phyloP scores from a whole-genome alignment of 2,888 invertebrate genomes.

The Uloborus plumipes region DNA sequence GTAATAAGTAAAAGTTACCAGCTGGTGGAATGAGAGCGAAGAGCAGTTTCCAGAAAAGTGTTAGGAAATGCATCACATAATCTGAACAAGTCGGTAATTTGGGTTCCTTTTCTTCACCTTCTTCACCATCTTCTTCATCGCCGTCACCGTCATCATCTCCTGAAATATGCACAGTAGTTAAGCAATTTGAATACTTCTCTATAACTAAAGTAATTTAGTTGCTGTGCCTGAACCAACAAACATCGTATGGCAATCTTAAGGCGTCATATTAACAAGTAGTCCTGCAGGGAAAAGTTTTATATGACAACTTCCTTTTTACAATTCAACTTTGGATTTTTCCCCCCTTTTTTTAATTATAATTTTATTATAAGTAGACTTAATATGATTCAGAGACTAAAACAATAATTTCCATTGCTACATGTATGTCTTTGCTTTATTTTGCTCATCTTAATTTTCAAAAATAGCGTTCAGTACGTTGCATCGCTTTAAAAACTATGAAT shows the following conservation, averaged over 20 bases:
- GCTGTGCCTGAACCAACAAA: no score
- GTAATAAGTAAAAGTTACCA: conserved; percentile 75
- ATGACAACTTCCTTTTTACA: not conserved
- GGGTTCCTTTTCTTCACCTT: conserved; percentile 67
- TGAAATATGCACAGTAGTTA: not conserved
- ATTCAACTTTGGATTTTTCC: no score
- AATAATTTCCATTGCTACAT: no score
- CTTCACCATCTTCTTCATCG: conserved; percentile 72
- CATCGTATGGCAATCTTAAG: not conserved
- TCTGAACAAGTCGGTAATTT: conserved; percentile 88
- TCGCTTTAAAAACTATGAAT: no score
- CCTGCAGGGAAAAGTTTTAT: no score
- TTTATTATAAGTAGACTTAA: no score
- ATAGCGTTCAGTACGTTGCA: no score
- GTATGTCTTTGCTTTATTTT: no score
- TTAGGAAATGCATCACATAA: conserved; percentile 95
- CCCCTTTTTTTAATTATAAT: no score
- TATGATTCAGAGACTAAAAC: no score
- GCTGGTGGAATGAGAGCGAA: conserved; percentile 99
- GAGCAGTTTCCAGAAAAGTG: conserved; percentile 97
- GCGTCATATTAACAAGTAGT: not conserved
- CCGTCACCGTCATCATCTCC: conserved; percentile 68
- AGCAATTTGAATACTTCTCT: not conserved
- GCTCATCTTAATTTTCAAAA: no score
- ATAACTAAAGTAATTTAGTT: no score